Conservation (phyloP, 2,888 invertebrate genomes). For the Coenonympha arcania region DNA sequence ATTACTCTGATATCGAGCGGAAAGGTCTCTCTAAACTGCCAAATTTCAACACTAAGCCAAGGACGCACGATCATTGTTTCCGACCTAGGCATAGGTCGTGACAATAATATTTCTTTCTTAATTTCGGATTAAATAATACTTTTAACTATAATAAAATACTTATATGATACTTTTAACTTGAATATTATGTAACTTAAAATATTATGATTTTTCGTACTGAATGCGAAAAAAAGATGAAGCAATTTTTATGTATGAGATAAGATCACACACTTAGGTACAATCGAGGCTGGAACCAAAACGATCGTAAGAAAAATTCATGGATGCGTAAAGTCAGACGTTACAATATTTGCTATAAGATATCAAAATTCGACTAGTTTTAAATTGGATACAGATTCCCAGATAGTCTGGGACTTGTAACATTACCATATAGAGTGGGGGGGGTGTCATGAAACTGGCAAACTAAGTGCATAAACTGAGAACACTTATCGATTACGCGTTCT, state of each 20-base stretch:
- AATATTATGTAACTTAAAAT: no score
- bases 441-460: constrained; percentile 17
- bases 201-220: no score
- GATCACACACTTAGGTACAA: not conserved
- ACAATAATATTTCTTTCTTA: no score
- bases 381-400: constrained; percentile 16
- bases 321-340: not conserved
- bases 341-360: not conserved
- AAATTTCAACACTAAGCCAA: no score
- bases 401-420: constrained; percentile 16
- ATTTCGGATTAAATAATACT: no score
- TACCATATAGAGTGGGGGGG: constrained; percentile 23
- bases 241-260: not conserved
- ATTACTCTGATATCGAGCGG: no score
- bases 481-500: constrained; percentile 24
- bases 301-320: not conserved
- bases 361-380: constrained; percentile 11
- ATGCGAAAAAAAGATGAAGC: not conserved
- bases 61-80: no score
- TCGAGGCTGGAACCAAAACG: not conserved
- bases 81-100: no score
- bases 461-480: constrained; percentile 24
- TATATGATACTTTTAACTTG: no score
- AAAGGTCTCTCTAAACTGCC: no score
- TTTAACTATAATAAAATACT: no score